Conservation (phyloP, 53 echinoderm and acorn worm genomes). For the Arbacia lixula region DNA sequence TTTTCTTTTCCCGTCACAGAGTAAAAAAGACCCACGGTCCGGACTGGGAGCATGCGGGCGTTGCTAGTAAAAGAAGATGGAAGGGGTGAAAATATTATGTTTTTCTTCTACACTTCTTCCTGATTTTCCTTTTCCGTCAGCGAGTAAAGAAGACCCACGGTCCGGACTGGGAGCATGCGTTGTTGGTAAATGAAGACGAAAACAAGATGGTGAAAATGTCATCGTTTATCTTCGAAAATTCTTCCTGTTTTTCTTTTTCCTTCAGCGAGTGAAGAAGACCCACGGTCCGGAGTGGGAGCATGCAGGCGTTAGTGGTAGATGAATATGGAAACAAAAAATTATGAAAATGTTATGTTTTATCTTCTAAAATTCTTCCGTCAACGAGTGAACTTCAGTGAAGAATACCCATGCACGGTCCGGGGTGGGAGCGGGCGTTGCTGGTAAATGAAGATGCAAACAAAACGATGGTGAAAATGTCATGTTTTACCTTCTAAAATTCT, state of each 20-base stretch:
- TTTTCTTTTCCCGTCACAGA: background rate
- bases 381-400: constrained; percentile 85
- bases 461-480: too few relatives aligned
- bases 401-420: constrained; percentile 93
- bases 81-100: too few relatives aligned
- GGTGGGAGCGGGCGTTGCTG: constrained; percentile 32
- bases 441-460: too few relatives aligned
- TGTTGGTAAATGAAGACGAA: too few relatives aligned
- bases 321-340: too few relatives aligned
- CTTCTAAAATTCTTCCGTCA: constrained; percentile 30
- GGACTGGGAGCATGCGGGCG: too few relatives aligned
- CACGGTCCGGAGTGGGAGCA: constrained; percentile 98
- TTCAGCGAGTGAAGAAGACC: constrained; percentile 90
- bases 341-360: too few relatives aligned
- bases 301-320: too few relatives aligned
- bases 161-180: constrained; percentile 93
- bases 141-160: constrained; percentile 92
- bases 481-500: too few relatives aligned
- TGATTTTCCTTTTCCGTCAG: constrained; percentile 44
- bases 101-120: too few relatives aligned
- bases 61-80: too few relatives aligned
- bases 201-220: too few relatives aligned
- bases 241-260: background rate
- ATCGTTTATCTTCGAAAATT: background rate
- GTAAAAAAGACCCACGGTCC: background rate